Base-by-base conservation (phyloP, 2,888 invertebrate species). In the Meloe dianella region DNA sequence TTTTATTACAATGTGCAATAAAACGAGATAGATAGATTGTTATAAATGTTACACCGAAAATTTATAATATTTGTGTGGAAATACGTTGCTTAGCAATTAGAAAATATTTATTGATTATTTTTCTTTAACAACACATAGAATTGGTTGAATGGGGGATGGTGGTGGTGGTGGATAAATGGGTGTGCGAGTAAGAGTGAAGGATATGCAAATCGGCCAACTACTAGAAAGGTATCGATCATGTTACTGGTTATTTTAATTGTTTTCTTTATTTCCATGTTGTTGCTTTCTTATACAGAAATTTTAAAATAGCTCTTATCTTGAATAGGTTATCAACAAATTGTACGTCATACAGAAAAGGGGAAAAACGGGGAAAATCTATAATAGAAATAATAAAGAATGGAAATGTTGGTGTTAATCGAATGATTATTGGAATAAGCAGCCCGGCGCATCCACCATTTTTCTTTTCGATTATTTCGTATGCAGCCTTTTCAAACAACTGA, bases 81-180 rank as follows among this genome's bases (percentile, higher is more conserved):
- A 78, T 74, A 78, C 78, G 80, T 80, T 81, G 80, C 81, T 80
- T 79, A 79, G 81, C 81, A 80, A 80, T 80, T 81, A 79, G 78
- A 78, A 77, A 79, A 75, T 79, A 73, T 73, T 73, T 77, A 79
- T 79, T 73, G 80, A 79, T 79, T 79, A 74, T 73, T 77, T 75
- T 41, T 41, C 41, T 41, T 41, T 41, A 41, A 41, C 41, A 41
- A 41, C 41, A 41, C 35, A 35, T 35, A 41, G n/a, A 41, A 41
- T 41, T 41, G 41, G 41, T 41, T n/a, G 41, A 41, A 17, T 7
- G 35, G 12, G 41, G 35, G 12, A 17, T n/a, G 17, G 17, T 6
- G 17, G n/a, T 17, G 1, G 41, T n/a, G n/a, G n/a, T 10, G 14
- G 2, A 12, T 35, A 12, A 9, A 35, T 35, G 14, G 12, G 4